Evolutionary conservation across 2,797 vertebrate genomes (phyloP).

Genomic region (Gymnothorax javanicus): DNA sequence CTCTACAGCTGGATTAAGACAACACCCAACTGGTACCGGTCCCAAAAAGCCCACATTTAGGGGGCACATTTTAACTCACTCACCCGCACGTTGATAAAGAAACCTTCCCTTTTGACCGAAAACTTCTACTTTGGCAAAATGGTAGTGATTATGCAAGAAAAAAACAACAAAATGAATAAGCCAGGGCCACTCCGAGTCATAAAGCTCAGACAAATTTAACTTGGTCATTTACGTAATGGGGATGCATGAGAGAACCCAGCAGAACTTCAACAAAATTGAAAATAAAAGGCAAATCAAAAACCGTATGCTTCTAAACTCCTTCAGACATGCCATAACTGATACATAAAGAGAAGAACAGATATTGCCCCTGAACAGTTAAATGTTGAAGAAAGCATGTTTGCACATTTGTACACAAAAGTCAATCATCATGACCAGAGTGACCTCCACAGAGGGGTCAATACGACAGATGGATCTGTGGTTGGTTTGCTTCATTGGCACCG

Average conservation of each 20-base stretch:
- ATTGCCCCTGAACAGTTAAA: slow-evolving; percentile 66
- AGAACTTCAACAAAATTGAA: slow-evolving; percentile 46
- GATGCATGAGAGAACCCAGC: slow-evolving; percentile 40
- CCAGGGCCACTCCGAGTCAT: slow-evolving; percentile 22
- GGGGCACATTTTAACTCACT: neutral
- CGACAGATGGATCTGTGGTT: neutral
- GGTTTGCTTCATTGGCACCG: neutral
- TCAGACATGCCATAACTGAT: slow-evolving; percentile 77
- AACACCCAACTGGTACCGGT: slow-evolving; percentile 10
- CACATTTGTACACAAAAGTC: slow-evolving; percentile 22
- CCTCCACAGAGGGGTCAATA: neutral
- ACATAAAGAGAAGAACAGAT: slow-evolving; percentile 61
- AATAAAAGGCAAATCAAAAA: slow-evolving; percentile 48
- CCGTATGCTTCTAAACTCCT: slow-evolving; percentile 51
- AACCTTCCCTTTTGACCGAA: slow-evolving; percentile 67
- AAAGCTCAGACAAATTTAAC: neutral
- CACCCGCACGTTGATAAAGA: slow-evolving; percentile 37
- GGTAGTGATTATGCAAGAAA: slow-evolving; percentile 53
- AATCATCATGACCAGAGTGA: neutral
- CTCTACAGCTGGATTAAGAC: slow-evolving; percentile 23
- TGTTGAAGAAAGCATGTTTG: slow-evolving; percentile 40
- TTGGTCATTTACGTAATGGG: slow-evolving; percentile 22
- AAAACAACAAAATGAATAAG: slow-evolving; percentile 2
- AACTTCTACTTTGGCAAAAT: slow-evolving; percentile 45
- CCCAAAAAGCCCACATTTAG: neutral